phyloP scores from a whole-genome alignment of 2,113 vertebrate species.

The Daphoenositta chrysoptera region DNA sequence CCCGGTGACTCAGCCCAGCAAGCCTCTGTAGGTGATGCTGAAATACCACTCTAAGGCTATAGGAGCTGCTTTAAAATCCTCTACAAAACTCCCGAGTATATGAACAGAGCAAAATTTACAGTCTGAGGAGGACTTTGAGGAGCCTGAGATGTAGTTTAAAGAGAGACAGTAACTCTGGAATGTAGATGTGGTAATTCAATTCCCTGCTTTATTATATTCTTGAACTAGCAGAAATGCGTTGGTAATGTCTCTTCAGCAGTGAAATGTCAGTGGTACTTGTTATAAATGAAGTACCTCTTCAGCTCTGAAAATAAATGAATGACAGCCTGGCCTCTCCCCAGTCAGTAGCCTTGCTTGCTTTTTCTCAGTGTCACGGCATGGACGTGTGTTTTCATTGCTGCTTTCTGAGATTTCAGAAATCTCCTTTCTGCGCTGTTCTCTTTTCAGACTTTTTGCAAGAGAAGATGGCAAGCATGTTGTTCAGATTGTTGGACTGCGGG shows the following conservation, averaged over 20 bases:
- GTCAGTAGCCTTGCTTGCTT: not conserved
- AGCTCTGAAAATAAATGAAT: not conserved
- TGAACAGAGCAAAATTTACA: not conserved
- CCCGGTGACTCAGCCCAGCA: not conserved
- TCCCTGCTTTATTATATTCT: not conserved
- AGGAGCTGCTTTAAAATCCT: not conserved
- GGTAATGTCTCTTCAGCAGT: not conserved
- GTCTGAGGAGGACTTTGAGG: not conserved
- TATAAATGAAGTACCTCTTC: not conserved
- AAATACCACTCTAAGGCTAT: not conserved
- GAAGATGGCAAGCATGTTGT: conserved; percentile 86
- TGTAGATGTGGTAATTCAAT: not conserved
- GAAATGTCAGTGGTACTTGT: not conserved
- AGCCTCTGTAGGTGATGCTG: not conserved
- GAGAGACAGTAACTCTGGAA: not conserved
- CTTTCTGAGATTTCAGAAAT: not conserved
- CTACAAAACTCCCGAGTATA: not conserved
- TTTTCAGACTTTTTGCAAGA: conserved; percentile 83
- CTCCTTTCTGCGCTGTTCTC: not conserved
- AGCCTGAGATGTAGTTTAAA: not conserved
- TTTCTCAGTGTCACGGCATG: not conserved
- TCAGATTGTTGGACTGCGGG: conserved; percentile 83
- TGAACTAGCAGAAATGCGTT: not conserved
- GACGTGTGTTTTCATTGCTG: not conserved
- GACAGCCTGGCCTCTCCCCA: not conserved